Base-by-base conservation (phyloP, 2,888 invertebrate species). In the Pomacea canaliculata region DNA sequence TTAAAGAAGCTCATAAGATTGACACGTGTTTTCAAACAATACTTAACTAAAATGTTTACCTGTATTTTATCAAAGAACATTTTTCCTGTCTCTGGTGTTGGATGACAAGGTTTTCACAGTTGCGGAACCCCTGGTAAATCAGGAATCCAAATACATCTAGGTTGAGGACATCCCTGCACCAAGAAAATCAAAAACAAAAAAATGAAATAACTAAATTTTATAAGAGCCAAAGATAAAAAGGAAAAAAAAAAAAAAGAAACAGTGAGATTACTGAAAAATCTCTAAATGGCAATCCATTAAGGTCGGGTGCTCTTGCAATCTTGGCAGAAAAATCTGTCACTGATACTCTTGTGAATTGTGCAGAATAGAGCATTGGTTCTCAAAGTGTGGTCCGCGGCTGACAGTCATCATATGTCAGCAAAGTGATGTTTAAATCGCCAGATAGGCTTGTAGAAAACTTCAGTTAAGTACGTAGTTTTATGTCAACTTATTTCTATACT, bases 121-220 rank as follows among this genome's bases (percentile, higher is more conserved):
- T 83, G 12, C 74, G 76, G 12, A 86, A 80, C 16, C 83, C 85
- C 66, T 85, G 83, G 76, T 81, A 86, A 48, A 84, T 83, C 77
- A 87, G 79, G 77, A 85, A 85, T 19, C 85, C 85, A 79, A 85
- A 82, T 69, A 85, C 78, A 23, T 86, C 85, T 27, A 80, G 75
- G 27, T 81, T 83, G 48, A 85, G 79, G 51, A 84, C 79, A n/a
- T 81, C 81, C 67, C 86, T 87, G 83, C 48, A 66, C n/a, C 49
- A 68, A 12, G 37, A 37, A 69, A 48, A 60, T 46, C 23, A 37
- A 60, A 71, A 56, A 18, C 51, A 16, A 49, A n/a, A 2, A 73
- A n/a, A 48, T 46, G 27, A 37, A 27, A n/a, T 63, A 46, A 7
- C 23, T 10, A 71, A 62, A 63, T 10, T 10, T n/a, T 1, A 27